Percentiles rank a stretch among this genome's conserved stretches.
Evolutionary conservation across 2,797 vertebrate species (phyloP).

Genomic region (Spinus pinus): DNA sequence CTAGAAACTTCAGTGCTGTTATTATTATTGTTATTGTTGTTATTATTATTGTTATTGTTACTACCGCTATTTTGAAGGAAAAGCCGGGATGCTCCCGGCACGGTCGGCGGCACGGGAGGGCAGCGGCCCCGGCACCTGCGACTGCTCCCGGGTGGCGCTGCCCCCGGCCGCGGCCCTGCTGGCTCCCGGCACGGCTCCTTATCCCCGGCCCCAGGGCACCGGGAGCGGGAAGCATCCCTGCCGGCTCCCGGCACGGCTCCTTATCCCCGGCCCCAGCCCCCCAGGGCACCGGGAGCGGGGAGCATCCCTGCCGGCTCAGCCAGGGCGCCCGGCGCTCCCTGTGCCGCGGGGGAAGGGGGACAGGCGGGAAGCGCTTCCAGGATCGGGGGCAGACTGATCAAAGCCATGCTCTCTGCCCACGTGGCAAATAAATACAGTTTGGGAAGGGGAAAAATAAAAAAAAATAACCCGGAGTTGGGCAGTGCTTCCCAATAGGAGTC

Average conservation of each 20-base stretch:
- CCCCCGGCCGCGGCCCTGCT: not conserved
- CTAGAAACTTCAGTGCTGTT: not conserved
- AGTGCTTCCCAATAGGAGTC: not conserved
- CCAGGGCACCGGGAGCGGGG: not conserved
- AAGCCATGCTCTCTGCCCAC: not conserved
- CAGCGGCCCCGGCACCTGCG: not conserved
- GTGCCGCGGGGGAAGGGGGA: not conserved
- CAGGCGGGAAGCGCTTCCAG: no score
- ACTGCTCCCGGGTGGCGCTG: not conserved
- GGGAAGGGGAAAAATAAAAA: not conserved
- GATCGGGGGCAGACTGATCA: fast-evolving
- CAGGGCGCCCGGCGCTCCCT: not conserved
- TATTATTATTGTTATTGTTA: fast-evolving
- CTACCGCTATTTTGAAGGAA: not conserved
- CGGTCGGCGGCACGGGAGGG: not conserved
- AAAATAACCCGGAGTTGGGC: not conserved
- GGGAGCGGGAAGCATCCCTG: not conserved
- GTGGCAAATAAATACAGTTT: not conserved
- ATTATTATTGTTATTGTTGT: no score
- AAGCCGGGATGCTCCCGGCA: not conserved
- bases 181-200: no score
- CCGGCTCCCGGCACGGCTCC: not conserved
- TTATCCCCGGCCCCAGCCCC: no score
- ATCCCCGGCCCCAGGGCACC: not conserved
- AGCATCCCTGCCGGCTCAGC: not conserved